Conservation (phyloP, 2,888 invertebrate genomes). For the Tiliacea aurago region DNA sequence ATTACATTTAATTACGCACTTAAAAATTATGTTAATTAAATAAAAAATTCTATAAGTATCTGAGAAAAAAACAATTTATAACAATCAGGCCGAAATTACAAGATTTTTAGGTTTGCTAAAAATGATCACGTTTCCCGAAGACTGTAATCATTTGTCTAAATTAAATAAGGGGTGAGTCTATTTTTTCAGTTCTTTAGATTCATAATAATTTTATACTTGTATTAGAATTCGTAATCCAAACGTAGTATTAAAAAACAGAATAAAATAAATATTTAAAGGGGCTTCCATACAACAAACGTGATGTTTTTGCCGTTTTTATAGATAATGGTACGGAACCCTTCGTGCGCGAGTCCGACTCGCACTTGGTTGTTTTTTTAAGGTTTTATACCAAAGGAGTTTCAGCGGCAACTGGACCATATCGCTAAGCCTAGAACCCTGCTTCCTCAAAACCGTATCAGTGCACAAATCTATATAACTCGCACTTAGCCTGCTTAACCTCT, state of each 20-base stretch:
- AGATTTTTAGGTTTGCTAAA: neutral
- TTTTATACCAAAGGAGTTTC: neutral
- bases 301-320: too few species aligned
- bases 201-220: conserved; percentile 1
- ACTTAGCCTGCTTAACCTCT: neutral
- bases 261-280: too few species aligned
- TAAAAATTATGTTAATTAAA: conserved; percentile 4
- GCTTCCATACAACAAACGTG: too few species aligned
- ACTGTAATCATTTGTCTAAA: neutral
- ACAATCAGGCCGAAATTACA: neutral
- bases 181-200: conserved; percentile 9
- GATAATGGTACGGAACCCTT: too few species aligned
- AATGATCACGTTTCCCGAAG: neutral
- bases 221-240: too few species aligned
- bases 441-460: neutral
- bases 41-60: neutral
- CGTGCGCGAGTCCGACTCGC: too few species aligned
- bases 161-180: neutral
- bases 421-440: neutral
- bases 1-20: conserved; percentile 28
- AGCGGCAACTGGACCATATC: neutral
- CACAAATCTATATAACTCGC: neutral
- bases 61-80: neutral
- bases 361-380: too few species aligned
- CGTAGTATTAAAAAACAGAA: too few species aligned